phyloP scores from a whole-genome alignment of 2,113 vertebrate genomes.

The Nicator chloris region DNA sequence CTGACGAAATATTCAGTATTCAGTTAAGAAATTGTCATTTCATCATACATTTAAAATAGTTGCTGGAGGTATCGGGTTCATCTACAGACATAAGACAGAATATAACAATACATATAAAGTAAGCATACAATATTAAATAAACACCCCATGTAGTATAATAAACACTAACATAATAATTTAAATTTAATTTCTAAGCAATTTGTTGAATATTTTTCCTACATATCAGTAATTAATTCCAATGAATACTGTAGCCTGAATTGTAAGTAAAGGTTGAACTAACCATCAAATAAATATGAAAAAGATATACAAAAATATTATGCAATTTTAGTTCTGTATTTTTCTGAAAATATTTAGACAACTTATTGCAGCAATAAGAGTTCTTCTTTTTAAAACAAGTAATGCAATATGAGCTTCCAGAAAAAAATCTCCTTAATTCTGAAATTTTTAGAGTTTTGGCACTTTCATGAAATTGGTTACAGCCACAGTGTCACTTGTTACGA shows the following conservation, averaged over 20 bases:
- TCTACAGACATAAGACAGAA: background rate
- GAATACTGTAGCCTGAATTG: background rate
- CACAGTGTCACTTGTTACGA: background rate
- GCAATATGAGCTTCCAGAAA: background rate
- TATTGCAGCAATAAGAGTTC: background rate
- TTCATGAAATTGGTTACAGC: background rate
- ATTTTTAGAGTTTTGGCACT: background rate
- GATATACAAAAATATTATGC: background rate
- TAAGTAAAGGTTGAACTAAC: background rate
- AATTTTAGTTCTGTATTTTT: background rate
- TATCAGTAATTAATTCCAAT: background rate
- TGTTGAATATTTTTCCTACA: background rate
- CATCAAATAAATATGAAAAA: background rate
- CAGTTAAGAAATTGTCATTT: background rate
- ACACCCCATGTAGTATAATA: background rate
- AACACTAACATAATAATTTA: background rate
- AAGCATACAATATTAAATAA: background rate
- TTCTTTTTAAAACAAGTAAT: background rate
- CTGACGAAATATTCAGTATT: background rate
- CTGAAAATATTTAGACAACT: background rate
- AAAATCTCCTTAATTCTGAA: background rate
- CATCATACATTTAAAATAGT: background rate
- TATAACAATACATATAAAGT: background rate
- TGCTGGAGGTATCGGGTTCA: background rate
- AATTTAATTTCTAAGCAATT: background rate